Evolutionary conservation across 2,797 vertebrate species (phyloP), one percentile per base, ranked within the genome.

Genomic region (Spinus pinus): DNA sequence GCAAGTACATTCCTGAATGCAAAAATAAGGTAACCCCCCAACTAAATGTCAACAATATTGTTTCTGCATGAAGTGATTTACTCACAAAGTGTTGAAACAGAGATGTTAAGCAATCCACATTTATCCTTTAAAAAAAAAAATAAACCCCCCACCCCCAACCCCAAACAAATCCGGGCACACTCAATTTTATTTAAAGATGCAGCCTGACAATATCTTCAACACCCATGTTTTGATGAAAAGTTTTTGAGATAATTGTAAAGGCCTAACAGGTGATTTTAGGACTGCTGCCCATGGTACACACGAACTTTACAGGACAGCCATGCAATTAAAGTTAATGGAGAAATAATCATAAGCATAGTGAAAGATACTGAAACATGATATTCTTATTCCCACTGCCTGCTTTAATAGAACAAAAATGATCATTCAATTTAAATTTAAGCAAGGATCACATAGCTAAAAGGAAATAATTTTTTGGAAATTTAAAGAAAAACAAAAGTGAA

Each of bases 71-170:
- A 89, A 75, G 23, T 37, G 2, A 46, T 75, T 93, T 67, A 46
- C 8, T 67, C 2, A 2, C 7, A 35, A 41, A 57, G 21, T 46
- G 18, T 46, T 49, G 14, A 74, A 74, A 35, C 11, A 86, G 37
- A 74, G 23, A 22, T 42, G 14, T 56, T 85, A 69, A 70, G 17
- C 1, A 9, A 81, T 19, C 21, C 12, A 46, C 5, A 14, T 14
- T 91, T 71, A 61, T 23, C 13, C 11, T 75, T 71, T 35, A 79
- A 73, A 86, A 28, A 47, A 14, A 41, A 14, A 30, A 51, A 42
- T 27, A 28, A n/a, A 24, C 7, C 19, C 4, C 4, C 10, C 10
- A 22, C 12, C 2, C 7, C 10, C 10, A 12, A 4, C 4, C 2
- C 35, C 25, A 14, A 12, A 15, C 30, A 23, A 42, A 33, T 9